Conservation (phyloP, 2,797 vertebrate species). For the Sciurus carolinensis region DNA sequence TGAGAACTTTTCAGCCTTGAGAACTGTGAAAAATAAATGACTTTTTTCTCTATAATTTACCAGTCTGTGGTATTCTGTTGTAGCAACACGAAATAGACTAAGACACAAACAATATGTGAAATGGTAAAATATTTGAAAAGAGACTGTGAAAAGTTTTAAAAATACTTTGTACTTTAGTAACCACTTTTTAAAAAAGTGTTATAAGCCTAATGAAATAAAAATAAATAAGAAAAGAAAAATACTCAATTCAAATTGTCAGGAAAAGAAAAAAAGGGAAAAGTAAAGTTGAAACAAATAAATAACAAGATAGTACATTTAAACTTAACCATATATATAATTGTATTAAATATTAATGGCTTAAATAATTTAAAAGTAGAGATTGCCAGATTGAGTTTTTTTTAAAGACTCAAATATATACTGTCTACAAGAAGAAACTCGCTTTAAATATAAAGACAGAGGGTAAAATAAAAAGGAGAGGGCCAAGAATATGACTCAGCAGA, state of each 20-base stretch:
- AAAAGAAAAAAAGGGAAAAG: conserved; percentile 8
- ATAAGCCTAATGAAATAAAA: conserved; percentile 13
- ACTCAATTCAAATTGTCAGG: neutral
- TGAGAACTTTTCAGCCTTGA: neutral
- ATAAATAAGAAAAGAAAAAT: neutral
- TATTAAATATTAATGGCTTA: conserved; percentile 13
- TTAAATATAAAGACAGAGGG: conserved; percentile 36
- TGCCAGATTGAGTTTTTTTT: neutral
- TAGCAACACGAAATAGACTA: neutral
- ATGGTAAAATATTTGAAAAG: conserved; percentile 6
- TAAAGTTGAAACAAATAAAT: neutral
- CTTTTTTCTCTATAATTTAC: neutral
- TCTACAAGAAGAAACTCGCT: conserved; percentile 14
- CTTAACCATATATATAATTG: neutral
- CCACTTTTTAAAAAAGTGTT: neutral
- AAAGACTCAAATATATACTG: neutral
- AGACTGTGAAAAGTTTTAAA: neutral
- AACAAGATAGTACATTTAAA: neutral
- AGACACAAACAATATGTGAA: neutral
- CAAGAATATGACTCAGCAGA: neutral
- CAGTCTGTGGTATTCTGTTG: neutral
- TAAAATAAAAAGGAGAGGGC: neutral
- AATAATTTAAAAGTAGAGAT: conserved; percentile 30
- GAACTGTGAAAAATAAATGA: neutral
- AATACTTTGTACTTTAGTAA: neutral